Base-by-base conservation (phyloP, 2,797 vertebrate species). In the Remorina albescens region DNA sequence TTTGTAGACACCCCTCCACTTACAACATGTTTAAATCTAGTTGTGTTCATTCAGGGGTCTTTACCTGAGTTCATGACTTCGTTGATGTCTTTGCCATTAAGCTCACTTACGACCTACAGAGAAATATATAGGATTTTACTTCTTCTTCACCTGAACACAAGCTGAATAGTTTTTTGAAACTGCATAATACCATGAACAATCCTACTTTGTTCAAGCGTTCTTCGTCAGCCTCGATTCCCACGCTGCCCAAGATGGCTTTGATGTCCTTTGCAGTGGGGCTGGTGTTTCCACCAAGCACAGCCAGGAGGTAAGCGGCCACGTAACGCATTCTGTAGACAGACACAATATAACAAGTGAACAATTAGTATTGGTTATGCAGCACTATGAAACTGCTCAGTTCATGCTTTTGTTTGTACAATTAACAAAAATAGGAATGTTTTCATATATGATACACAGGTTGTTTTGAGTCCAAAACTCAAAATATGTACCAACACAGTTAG, bases 301-400 rank as follows among this genome's bases (percentile, higher is more conserved):
- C 94, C 72, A 95, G 92, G 71, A 95, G 93, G 92, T 94, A 96
- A 95, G 94, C 95, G 94, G 95, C 95, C 93, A 95, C 93, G 91
- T 93, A 95, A 95, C 94, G 94, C 94, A 91, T 95, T 95, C 94
- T 96, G 83, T 8, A 53, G 8, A 68, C 44, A 7, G 7, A 4
- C 11, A 63, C 15, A 28, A 49, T 44, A 47, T 44, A 4, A 21
- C 21, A 69, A 13, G 19, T 86, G 15, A 70, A 54, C 4, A 11
- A 68, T 54, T 6, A 44, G 0, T 18, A 67, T n/a, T n/a, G 23
- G 54, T 56, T 65, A 19, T 3, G 5, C 23, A 55, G 64, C 37
- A 41, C 23, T 21, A n/a, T n/a, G n/a, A n/a, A n/a, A n/a, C n/a
- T n/a, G n/a, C n/a, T n/a, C n/a, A n/a, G n/a, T n/a, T n/a, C n/a